Evolutionary conservation across 2,888 invertebrate species (phyloP), one percentile per base, ranked within the genome.

Genomic region (Cantharis flavilabris): DNA sequence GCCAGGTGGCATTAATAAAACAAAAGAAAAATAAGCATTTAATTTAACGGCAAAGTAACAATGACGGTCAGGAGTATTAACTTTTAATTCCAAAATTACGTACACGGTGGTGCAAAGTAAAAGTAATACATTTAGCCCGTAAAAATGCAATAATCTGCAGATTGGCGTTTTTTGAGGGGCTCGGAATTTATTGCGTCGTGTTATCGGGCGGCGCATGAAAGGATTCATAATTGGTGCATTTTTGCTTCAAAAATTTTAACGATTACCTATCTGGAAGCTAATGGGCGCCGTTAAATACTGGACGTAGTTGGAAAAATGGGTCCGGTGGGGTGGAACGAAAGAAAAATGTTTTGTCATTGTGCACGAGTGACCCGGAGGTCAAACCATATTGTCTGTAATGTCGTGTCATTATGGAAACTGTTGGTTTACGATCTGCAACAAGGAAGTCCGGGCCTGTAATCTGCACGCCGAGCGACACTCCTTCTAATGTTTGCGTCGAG

Each of bases 321-420:
- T 49, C n/a, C 49, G 49, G 49, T n/a, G 49, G 49, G n/a, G 49
- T 67, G 65, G 65, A 20, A 67, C 18, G 20, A 62, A 71, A 73
- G 20, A 78, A 76, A 79, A 80, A 65, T 76, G 72, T 26, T 26
- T 77, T 79, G 79, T 81, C 78, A 81, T 78, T 80, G 79, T 77
- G 78, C 79, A 78, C 80, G 78, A 77, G 77, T 80, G 85, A 85
- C 85, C 76, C 72, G 74, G 73, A 75, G 85, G 84, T 85, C 84
- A 81, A 62, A 69, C 75, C 77, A 78, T 77, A 84, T 84, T 84
- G 82, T 83, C 80, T 81, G 79, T 83, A 83, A 84, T 85, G 82
- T 82, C 83, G 82, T 84, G 82, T 84, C 82, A 86, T 85, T 85
- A 85, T 82, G 82, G 81, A 81, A 83, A 82, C 83, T 85, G 85